Evolutionary conservation across 2,113 vertebrate species (phyloP).

Genomic region (Microtus pennsylvanicus): DNA sequence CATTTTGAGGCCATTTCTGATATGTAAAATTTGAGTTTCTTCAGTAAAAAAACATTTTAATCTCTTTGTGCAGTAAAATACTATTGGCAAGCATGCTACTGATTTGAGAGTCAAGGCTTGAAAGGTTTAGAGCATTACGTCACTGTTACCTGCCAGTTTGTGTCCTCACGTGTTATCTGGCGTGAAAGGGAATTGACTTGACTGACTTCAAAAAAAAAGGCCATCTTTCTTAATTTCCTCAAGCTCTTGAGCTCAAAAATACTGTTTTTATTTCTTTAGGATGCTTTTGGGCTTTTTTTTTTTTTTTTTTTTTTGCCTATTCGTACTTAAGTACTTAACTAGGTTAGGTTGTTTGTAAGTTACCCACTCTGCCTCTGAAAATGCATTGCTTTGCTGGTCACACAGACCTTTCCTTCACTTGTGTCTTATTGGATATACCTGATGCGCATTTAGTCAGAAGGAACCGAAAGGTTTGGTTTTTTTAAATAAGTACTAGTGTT

Average conservation of each 20-base stretch:
- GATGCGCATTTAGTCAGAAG: not conserved
- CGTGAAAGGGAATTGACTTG: not conserved
- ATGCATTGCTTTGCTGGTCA: not conserved
- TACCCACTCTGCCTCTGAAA: not conserved
- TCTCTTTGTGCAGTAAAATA: constrained; percentile 7
- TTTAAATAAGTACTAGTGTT: not conserved
- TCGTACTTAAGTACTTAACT: not conserved
- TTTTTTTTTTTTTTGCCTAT: not conserved
- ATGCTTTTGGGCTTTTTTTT: not conserved
- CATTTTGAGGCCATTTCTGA: not conserved
- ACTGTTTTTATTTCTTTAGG: constrained; percentile 15
- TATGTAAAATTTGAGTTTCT: not conserved
- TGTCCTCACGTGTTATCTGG: constrained; percentile 41
- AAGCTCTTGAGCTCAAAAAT: not conserved
- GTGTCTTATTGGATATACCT: constrained; percentile 25
- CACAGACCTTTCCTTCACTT: constrained; percentile 14
- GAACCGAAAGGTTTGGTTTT: not conserved
- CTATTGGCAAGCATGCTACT: not conserved
- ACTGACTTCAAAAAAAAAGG: not conserved
- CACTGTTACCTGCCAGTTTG: constrained; percentile 37
- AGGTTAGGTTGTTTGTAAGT: constrained; percentile 38
- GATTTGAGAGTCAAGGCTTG: not conserved
- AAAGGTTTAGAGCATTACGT: constrained; percentile 36
- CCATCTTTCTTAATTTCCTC: not conserved
- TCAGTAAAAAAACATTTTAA: constrained; percentile 24